Conservation (phyloP, 2,113 vertebrate genomes). For the Theristicus caerulescens region DNA sequence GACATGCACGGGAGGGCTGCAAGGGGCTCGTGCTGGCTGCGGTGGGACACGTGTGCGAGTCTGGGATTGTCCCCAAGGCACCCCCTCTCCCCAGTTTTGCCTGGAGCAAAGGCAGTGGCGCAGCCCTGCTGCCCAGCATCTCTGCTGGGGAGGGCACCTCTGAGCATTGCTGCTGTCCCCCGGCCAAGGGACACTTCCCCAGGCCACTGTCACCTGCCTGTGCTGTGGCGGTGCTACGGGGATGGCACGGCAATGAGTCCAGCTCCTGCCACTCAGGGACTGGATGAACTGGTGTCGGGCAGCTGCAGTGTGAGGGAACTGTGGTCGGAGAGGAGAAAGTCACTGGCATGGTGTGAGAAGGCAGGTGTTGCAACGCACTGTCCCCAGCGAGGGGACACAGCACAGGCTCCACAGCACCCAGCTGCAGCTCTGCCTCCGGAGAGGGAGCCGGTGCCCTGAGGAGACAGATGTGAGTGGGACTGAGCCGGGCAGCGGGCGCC, state of each 20-base stretch:
- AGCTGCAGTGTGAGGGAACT: not conserved
- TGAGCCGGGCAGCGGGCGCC: not conserved
- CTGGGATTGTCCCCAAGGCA: not conserved
- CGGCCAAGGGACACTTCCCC: not conserved
- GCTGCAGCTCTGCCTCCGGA: accelerated
- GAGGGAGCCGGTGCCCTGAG: accelerated
- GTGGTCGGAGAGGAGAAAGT: not conserved
- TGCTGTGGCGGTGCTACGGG: not conserved
- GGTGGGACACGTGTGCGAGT: accelerated
- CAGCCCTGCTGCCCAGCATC: not conserved
- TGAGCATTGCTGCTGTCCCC: not conserved
- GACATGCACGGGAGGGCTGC: accelerated
- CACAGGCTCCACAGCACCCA: not conserved
- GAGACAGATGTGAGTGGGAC: not conserved
- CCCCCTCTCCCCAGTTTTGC: not conserved
- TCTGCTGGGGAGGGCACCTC: not conserved
- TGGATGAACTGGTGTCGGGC: not conserved
- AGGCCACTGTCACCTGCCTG: not conserved
- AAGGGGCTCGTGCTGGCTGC: not conserved
- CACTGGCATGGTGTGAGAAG: not conserved
- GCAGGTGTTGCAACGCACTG: not conserved
- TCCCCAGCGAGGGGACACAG: not conserved
- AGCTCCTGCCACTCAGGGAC: not conserved
- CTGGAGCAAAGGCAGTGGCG: not conserved
- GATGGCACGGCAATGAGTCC: not conserved